Percentiles rank a stretch among this genome's conserved stretches.
Evolutionary conservation across 2,113 vertebrate species (phyloP).

Genomic region (Entelurus aequoreus): DNA sequence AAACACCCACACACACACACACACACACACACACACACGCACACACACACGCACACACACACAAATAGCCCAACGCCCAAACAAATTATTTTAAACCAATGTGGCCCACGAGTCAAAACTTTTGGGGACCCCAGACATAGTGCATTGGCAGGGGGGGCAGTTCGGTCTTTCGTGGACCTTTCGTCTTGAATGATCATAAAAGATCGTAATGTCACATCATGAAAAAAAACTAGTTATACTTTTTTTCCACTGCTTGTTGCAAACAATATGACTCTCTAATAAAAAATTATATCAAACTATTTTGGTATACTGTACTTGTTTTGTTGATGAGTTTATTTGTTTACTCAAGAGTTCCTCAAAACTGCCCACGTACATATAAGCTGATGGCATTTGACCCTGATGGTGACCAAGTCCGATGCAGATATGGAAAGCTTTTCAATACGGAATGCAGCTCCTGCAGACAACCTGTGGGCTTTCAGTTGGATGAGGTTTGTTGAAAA

Average conservation of each 20-base stretch:
- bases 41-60: no score
- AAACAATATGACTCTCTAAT: no score
- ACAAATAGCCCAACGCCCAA: no score
- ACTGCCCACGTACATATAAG: constrained; percentile 61
- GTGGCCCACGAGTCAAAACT: no score
- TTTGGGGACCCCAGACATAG: no score
- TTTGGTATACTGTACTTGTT: neutral
- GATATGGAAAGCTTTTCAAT: constrained; percentile 29
- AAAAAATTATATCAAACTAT: neutral
- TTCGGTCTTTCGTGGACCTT: no score
- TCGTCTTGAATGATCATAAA: no score
- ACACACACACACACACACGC: no score
- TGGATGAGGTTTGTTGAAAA: constrained; percentile 50
- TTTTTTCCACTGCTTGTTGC: no score
- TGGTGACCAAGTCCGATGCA: constrained; percentile 58
- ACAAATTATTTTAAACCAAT: no score
- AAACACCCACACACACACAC: no score
- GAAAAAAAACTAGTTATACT: neutral
- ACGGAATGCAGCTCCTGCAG: constrained; percentile 34
- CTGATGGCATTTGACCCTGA: constrained; percentile 60
- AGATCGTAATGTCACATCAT: neutral
- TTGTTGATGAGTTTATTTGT: neutral
- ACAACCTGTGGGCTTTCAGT: constrained; percentile 35
- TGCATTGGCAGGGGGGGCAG: no score
- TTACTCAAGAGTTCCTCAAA: constrained; percentile 57